Percentiles rank a stretch among this genome's conserved stretches.
Conservation (phyloP, 2,888 invertebrate genomes). For the Ashinkailepas kermadecensis region DNA sequence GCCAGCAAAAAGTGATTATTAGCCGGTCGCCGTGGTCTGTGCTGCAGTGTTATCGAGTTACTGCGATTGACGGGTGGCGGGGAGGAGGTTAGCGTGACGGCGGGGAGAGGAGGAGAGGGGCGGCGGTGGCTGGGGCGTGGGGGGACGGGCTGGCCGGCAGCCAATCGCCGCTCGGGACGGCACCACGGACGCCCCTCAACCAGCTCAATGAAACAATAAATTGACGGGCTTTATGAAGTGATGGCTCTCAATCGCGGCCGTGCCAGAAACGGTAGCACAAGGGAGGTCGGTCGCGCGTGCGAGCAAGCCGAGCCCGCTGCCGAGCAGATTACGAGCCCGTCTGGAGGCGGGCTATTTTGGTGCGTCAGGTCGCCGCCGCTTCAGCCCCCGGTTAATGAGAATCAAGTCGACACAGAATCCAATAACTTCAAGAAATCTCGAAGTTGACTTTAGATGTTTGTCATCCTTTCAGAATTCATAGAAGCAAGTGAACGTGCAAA, state of each 20-base stretch:
- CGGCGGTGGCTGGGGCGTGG: background rate
- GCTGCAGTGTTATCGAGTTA: background rate
- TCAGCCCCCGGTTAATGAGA: no score
- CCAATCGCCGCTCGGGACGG: background rate
- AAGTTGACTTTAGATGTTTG: no score
- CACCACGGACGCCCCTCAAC: background rate
- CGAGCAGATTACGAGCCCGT: no score
- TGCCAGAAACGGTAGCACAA: no score
- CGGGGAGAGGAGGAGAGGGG: background rate
- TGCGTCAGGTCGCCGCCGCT: no score
- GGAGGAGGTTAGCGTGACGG: background rate
- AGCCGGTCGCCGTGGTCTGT: background rate
- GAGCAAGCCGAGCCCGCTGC: no score
- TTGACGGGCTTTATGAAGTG: slow-evolving; percentile 12
- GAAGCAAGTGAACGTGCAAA: no score
- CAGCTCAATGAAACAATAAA: slow-evolving; percentile 21
- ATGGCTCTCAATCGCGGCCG: background rate
- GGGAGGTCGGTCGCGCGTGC: no score
- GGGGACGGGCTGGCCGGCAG: background rate
- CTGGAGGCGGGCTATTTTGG: no score
- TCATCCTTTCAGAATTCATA: no score
- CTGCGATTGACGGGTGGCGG: background rate
- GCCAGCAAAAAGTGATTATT: background rate
- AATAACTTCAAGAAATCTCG: no score
- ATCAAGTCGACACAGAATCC: no score